A percentile compares a stretch with the other conserved stretches of the same genome.
Evolutionary conservation across 2,888 invertebrate genomes (phyloP).

Genomic region (Dendrolimus pini): DNA sequence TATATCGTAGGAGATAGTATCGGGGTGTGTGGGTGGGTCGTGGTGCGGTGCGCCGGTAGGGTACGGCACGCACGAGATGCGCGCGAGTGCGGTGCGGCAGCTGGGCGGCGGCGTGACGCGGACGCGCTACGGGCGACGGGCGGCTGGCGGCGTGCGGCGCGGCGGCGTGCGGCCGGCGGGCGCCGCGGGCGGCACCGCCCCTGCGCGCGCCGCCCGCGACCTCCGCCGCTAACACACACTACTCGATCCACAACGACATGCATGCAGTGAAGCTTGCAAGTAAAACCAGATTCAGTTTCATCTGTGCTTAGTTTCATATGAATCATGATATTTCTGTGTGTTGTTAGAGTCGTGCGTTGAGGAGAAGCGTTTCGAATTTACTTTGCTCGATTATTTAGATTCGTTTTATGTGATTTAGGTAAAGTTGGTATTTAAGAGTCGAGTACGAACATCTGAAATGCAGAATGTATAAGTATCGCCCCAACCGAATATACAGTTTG

Average conservation of each 20-base stretch:
- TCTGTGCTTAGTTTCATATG: slow-evolving; percentile 76
- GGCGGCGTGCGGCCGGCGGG: slow-evolving; percentile 21
- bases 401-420: slow-evolving; percentile 66
- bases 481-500: slow-evolving; percentile 41
- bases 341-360: slow-evolving; percentile 77
- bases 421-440: slow-evolving; percentile 64
- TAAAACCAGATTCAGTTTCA: slow-evolving; percentile 74
- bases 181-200: slow-evolving; percentile 9
- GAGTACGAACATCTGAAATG: slow-evolving; percentile 69
- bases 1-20: slow-evolving; percentile 73
- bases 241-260: slow-evolving; percentile 70
- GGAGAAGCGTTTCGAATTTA: slow-evolving; percentile 77
- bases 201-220: slow-evolving; percentile 15
- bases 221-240: slow-evolving; percentile 46
- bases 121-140: slow-evolving; percentile 30
- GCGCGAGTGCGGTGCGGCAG: slow-evolving; percentile 31
- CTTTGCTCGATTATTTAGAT: slow-evolving; percentile 60
- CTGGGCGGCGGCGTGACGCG: slow-evolving; percentile 32
- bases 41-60: slow-evolving; percentile 48
- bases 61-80: slow-evolving; percentile 27
- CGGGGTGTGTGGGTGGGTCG: slow-evolving; percentile 60
- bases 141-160: slow-evolving; percentile 24
- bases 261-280: slow-evolving; percentile 76
- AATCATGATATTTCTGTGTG: slow-evolving; percentile 72
- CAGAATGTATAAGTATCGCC: slow-evolving; percentile 66